Evolutionary conservation across 2,797 vertebrate genomes (phyloP).

Genomic region (Anguilla megastoma): DNA sequence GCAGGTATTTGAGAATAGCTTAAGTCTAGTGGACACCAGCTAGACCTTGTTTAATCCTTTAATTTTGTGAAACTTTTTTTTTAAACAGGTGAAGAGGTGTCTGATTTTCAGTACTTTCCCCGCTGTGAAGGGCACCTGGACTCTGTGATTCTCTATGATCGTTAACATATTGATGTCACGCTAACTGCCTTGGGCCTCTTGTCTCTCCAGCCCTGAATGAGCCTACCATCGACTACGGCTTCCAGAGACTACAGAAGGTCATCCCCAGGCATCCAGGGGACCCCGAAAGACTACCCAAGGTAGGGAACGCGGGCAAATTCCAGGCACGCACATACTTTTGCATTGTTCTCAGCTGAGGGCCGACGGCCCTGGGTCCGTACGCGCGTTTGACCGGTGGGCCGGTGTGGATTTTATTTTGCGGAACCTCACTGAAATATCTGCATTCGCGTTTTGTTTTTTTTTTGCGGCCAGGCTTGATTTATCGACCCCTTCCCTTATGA

Average conservation of each 20-base stretch:
- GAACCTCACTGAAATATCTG: neutral
- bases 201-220: constrained; percentile 82
- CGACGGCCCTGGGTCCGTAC: constrained; percentile 38
- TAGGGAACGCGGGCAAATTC: constrained; percentile 57
- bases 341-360: constrained; percentile 29
- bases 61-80: neutral
- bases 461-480: neutral
- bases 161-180: neutral
- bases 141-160: neutral
- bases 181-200: constrained; percentile 6
- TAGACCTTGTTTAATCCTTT: neutral
- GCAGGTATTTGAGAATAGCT: neutral
- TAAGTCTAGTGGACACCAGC: neutral
- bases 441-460: neutral
- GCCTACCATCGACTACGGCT: constrained; percentile 95
- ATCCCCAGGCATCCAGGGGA: constrained; percentile 92
- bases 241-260: constrained; percentile 94
- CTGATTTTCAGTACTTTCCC: neutral
- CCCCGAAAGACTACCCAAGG: constrained; percentile 93
- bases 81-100: neutral
- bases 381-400: neutral
- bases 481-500: neutral
- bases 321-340: neutral
- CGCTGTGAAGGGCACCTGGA: neutral
- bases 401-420: neutral